Percentiles rank a stretch among this genome's conserved stretches.
These are phyloP conservation scores for Saguinus midas DNA, from an alignment of 2,113 vertebrate genomes.

Conservation along the genomic window DNA sequence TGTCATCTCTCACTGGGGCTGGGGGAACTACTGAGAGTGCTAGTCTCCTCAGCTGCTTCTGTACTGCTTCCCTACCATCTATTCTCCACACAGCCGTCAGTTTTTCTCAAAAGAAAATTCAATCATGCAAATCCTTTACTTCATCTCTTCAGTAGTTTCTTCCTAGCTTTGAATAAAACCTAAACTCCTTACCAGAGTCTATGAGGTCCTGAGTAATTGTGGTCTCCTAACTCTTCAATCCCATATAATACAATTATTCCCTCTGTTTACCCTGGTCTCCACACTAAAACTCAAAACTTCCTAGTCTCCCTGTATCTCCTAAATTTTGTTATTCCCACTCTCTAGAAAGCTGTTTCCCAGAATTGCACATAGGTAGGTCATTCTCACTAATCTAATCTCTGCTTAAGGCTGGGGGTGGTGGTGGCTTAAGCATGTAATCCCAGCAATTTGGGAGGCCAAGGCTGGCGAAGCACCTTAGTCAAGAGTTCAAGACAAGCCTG, in stretches of 20 bases:
- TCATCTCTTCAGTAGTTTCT: constrained; percentile 29
- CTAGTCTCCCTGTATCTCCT: neutral
- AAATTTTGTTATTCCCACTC: neutral
- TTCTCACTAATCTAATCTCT: neutral
- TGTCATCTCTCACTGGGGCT: neutral
- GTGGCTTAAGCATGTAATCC: no score
- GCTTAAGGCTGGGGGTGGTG: neutral
- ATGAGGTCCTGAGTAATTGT: neutral
- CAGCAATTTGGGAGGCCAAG: no score
- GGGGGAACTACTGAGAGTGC: neutral
- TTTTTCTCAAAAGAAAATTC: neutral
- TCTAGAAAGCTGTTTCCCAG: neutral
- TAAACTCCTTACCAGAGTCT: neutral
- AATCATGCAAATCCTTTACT: neutral
- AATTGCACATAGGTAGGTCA: neutral
- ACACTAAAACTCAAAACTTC: neutral
- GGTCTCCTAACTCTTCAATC: neutral
- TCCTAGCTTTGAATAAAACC: constrained; percentile 21
- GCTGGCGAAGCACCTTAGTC: no score
- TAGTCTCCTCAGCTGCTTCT: neutral
- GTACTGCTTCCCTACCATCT: neutral
- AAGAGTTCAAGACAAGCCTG: no score
- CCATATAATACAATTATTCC: neutral
- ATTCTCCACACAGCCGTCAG: neutral
- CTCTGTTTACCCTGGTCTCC: neutral